Evolutionary conservation across 1,140 invertebrate genomes (phyloP).

Genomic region (Bilobella aurantiaca): DNA sequence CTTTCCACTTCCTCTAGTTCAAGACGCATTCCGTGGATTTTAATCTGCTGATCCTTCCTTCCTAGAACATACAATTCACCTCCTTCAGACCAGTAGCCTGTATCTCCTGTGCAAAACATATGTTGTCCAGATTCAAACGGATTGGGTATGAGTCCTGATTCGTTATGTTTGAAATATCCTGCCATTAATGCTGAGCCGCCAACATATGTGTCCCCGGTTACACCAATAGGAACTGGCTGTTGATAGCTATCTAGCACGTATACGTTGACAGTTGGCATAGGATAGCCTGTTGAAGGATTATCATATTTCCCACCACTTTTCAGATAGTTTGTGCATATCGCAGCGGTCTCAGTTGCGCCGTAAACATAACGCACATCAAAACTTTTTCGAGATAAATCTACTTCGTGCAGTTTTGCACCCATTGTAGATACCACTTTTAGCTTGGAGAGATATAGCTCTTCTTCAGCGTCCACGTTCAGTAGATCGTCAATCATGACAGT

Average conservation of each 20-base stretch:
- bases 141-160: neutral
- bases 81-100: neutral
- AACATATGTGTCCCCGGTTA: neutral
- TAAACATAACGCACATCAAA: too few species aligned
- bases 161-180: neutral
- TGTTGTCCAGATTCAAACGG: neutral
- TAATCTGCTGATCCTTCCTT: conserved; percentile 3
- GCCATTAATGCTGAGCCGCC: neutral
- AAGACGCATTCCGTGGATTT: neutral
- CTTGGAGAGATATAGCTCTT: too few species aligned
- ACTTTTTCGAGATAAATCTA: too few species aligned
- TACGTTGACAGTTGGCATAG: too few species aligned
- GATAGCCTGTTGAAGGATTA: neutral
- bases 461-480: too few species aligned
- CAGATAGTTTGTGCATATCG: neutral
- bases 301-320: neutral
- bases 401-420: too few species aligned
- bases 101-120: conserved; percentile 1
- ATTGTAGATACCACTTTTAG: too few species aligned
- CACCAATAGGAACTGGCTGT: neutral
- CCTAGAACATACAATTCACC: neutral
- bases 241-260: neutral
- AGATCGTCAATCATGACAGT: too few species aligned
- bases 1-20: neutral
- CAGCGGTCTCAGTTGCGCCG: too few species aligned